These are phyloP conservation scores for Semicossyphus pulcher DNA, from an alignment of 2,113 vertebrate species.

Conservation along the genomic window DNA sequence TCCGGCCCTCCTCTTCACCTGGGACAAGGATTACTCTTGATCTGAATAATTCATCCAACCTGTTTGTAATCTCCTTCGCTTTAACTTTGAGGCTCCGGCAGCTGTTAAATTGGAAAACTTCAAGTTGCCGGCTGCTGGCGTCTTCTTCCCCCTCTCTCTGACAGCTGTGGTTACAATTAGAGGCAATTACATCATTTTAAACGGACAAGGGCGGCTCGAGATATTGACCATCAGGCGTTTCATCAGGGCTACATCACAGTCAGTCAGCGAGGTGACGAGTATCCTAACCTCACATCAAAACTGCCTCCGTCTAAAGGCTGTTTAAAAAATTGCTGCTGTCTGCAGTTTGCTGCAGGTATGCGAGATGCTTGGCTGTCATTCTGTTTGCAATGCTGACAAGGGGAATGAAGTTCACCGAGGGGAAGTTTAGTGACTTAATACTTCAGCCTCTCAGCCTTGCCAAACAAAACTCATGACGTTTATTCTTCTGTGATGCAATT, in stretches of 20 bases:
- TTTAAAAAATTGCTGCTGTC: constrained; percentile 57
- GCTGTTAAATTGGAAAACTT: constrained; percentile 45
- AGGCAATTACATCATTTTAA: constrained; percentile 55
- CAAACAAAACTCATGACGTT: constrained; percentile 54
- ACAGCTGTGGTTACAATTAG: constrained; percentile 62
- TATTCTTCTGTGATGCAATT: constrained; percentile 40
- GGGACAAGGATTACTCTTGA: constrained; percentile 51
- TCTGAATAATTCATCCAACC: constrained; percentile 62
- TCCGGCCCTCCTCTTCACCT: constrained; percentile 45
- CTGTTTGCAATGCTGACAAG: constrained; percentile 64
- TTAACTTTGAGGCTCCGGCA: constrained; percentile 38
- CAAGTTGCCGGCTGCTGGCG: neutral
- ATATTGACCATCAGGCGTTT: constrained; percentile 61
- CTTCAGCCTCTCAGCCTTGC: constrained; percentile 51
- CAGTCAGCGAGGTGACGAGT: constrained; percentile 41
- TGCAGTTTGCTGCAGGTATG: constrained; percentile 57
- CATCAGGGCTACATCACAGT: constrained; percentile 51
- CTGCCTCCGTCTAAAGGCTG: constrained; percentile 33
- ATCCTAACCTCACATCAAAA: constrained; percentile 60
- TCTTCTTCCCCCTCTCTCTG: constrained; percentile 27
- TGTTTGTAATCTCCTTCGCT: constrained; percentile 55
- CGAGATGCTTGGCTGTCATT: constrained; percentile 69
- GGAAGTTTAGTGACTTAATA: constrained; percentile 63
- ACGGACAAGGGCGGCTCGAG: constrained; percentile 19
- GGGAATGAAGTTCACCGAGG: constrained; percentile 62